A percentile compares a stretch with the other conserved stretches of the same genome.
phyloP scores from a whole-genome alignment of 1,140 invertebrate species.

The Orius laevigatus region DNA sequence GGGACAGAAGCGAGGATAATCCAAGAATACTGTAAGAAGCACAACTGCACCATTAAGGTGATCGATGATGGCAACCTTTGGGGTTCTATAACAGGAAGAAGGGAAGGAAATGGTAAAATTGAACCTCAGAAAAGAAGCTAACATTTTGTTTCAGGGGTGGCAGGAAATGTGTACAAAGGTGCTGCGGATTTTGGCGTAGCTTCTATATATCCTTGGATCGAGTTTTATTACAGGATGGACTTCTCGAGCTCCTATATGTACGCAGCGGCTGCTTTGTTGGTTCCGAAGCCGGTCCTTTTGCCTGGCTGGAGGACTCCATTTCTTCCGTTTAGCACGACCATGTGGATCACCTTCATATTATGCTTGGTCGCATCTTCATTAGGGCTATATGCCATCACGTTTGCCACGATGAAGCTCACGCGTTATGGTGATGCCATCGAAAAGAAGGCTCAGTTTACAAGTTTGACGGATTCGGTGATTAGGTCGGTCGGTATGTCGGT shows the following conservation, averaged over 20 bases:
- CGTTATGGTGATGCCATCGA: not conserved
- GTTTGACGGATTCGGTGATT: not conserved
- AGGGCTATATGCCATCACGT: not conserved
- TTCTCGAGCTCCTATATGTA: not conserved
- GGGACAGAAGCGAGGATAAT: slow-evolving; percentile 2
- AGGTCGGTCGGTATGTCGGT: slow-evolving; percentile 2
- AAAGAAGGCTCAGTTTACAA: not conserved
- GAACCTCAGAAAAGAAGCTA: not conserved
- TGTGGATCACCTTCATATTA: not conserved
- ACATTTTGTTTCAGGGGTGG: not conserved
- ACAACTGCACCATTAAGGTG: slow-evolving; percentile 1
- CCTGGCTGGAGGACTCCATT: not conserved
- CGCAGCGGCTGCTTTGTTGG: not conserved
- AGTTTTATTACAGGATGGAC: not conserved
- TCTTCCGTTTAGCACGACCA: not conserved
- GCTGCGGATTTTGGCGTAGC: not conserved
- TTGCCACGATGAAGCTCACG: not conserved
- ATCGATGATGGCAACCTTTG: slow-evolving; percentile 2
- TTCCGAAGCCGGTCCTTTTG: not conserved
- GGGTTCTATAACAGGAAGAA: not conserved
- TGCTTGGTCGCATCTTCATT: not conserved
- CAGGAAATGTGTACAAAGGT: not conserved
- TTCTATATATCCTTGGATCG: not conserved
- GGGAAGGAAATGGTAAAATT: not conserved
- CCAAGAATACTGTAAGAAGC: not conserved